Evolutionary conservation across 2,113 vertebrate genomes (phyloP).

Genomic region (Pseudopipra pipra): DNA sequence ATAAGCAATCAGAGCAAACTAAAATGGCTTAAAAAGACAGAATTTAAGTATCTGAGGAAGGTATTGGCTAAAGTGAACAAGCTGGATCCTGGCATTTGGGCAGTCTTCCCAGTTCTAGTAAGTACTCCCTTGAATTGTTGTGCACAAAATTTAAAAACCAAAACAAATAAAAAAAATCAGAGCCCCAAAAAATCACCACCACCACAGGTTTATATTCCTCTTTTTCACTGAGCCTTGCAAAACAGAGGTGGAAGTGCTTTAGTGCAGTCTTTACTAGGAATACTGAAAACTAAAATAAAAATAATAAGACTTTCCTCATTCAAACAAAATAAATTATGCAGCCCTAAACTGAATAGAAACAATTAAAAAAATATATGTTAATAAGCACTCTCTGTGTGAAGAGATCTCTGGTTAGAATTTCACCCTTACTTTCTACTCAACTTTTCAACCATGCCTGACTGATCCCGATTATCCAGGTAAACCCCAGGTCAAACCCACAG

Average conservation of each 20-base stretch:
- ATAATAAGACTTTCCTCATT: not conserved
- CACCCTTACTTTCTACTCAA: not conserved
- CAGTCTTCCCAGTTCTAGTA: not conserved
- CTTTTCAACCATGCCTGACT: not conserved
- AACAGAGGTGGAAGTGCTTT: not conserved
- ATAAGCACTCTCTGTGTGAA: not conserved
- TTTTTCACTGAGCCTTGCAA: not conserved
- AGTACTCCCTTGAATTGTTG: not conserved
- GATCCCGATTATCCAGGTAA: not conserved
- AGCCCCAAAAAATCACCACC: not conserved
- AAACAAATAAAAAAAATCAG: not conserved
- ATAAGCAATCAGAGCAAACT: not conserved
- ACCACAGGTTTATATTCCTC: not conserved
- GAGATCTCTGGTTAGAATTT: not conserved
- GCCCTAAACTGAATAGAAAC: not conserved
- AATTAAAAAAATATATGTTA: not conserved
- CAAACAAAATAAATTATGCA: not conserved
- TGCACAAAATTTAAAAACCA: not conserved
- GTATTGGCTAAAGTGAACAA: not conserved
- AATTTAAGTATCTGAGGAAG: not conserved
- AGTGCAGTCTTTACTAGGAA: not conserved
- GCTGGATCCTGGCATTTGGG: not conserved
- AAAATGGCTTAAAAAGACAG: not conserved
- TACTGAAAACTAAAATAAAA: not conserved
- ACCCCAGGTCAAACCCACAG: not conserved